phyloP scores from a whole-genome alignment of 2,888 invertebrate genomes.

The Cryptus viduatorius region DNA sequence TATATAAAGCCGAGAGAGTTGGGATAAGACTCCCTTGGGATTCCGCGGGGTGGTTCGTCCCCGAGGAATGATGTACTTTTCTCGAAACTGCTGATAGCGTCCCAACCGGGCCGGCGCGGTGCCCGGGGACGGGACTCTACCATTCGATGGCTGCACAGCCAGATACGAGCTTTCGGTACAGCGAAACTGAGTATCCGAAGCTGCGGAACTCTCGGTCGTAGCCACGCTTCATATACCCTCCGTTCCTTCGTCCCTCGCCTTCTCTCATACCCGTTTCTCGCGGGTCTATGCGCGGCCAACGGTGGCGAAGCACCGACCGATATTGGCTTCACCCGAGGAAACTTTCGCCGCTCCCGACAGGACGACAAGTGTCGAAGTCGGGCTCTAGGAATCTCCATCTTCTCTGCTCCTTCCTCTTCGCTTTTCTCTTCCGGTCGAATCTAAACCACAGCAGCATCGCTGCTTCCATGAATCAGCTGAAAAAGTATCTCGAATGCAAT shows the following conservation, averaged over 20 bases:
- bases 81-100: slow-evolving; percentile 77
- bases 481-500: slow-evolving; percentile 67
- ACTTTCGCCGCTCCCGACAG: slow-evolving; percentile 73
- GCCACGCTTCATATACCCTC: slow-evolving; percentile 52
- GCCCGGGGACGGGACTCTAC: slow-evolving; percentile 26
- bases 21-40: slow-evolving; percentile 78
- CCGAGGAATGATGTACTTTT: slow-evolving; percentile 76
- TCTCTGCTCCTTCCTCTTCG: background rate
- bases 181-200: slow-evolving; percentile 57
- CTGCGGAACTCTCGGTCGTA: slow-evolving; percentile 52
- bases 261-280: slow-evolving; percentile 30
- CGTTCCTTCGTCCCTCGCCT: slow-evolving; percentile 47
- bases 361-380: slow-evolving; percentile 70
- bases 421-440: slow-evolving; percentile 29
- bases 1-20: slow-evolving; percentile 74
- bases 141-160: slow-evolving; percentile 10
- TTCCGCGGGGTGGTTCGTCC: slow-evolving; percentile 57
- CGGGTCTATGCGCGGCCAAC: slow-evolving; percentile 37
- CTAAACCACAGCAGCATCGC: slow-evolving; percentile 34
- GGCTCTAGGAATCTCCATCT: slow-evolving; percentile 65
- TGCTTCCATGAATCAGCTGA: slow-evolving; percentile 53
- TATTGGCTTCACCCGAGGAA: slow-evolving; percentile 72
- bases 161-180: background rate
- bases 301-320: slow-evolving; percentile 55
- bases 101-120: slow-evolving; percentile 63